A percentile compares a stretch with the other conserved stretches of the same genome.
Conservation (phyloP, 2,888 invertebrate species). For the Odontocolon sp. region DNA sequence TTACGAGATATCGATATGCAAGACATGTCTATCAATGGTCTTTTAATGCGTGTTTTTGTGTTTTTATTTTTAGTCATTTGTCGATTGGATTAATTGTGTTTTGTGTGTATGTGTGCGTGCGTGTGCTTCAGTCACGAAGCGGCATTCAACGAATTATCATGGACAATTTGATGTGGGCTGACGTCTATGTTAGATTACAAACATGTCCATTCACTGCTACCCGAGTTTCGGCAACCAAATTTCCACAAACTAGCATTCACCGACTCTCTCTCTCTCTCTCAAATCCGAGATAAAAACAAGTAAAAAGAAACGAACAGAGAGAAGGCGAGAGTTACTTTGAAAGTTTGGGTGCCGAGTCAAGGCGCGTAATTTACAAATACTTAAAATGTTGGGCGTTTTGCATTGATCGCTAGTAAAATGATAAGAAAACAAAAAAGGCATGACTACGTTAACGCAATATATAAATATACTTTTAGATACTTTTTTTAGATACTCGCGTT, state of each 20-base stretch:
- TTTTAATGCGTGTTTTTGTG: not conserved
- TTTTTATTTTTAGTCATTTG: too few species aligned
- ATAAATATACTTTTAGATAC: not conserved
- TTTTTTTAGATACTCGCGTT: not conserved
- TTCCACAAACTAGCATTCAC: conserved; percentile 61
- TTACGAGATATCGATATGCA: too few species aligned
- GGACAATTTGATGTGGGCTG: conserved; percentile 81
- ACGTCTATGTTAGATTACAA: conserved; percentile 80
- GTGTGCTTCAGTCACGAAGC: conserved; percentile 54
- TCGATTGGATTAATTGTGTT: too few species aligned
- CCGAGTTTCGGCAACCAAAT: conserved; percentile 74
- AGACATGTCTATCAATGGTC: too few species aligned
- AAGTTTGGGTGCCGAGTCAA: conserved; percentile 72
- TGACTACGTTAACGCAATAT: conserved; percentile 34
- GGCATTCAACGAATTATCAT: conserved; percentile 72
- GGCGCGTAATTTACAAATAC: conserved; percentile 74
- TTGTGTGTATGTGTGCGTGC: conserved; percentile 43
- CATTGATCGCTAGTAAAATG: conserved; percentile 57
- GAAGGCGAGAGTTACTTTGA: conserved; percentile 58
- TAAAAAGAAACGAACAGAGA: conserved; percentile 10
- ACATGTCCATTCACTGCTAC: conserved; percentile 78
- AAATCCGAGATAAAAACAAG: not conserved
- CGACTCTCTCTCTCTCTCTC: not conserved
- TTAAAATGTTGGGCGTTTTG: conserved; percentile 73
- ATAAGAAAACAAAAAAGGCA: conserved; percentile 37